Conservation (phyloP, 2,113 vertebrate genomes). For the Carassius gibelio region DNA sequence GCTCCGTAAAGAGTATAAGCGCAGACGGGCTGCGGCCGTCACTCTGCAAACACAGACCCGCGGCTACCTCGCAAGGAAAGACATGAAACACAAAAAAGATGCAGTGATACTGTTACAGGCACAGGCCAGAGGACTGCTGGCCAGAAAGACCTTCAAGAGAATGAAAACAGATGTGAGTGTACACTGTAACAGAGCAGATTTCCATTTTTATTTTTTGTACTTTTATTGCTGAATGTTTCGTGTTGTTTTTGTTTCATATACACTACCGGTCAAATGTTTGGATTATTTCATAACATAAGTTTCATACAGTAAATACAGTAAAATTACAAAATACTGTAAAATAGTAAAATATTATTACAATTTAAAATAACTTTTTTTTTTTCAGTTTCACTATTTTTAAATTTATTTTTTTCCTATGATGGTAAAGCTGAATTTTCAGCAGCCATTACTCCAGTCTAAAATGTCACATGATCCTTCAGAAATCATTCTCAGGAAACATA, state of each 20-base stretch:
- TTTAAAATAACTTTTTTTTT: background rate
- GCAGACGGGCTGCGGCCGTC: conserved; percentile 62
- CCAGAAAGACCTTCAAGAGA: conserved; percentile 64
- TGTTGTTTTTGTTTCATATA: background rate
- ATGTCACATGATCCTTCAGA: background rate
- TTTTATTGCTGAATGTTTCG: no score
- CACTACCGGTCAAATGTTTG: background rate
- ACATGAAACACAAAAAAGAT: conserved; percentile 67
- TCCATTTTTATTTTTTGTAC: background rate
- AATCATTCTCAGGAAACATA: background rate
- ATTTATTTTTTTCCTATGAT: background rate
- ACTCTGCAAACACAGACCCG: conserved; percentile 81
- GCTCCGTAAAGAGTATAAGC: conserved; percentile 69
- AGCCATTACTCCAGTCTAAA: background rate
- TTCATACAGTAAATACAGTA: background rate
- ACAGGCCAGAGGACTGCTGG: conserved; percentile 77
- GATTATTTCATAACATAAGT: background rate
- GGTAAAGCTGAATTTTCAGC: background rate
- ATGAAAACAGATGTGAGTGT: conserved; percentile 70
- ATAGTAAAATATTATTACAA: background rate
- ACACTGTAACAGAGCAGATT: background rate
- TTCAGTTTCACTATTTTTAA: background rate
- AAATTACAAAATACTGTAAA: background rate
- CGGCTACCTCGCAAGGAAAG: conserved; percentile 75
- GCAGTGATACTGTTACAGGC: conserved; percentile 81